Conservation (phyloP, 1,140 invertebrate species). For the Nixonia krombeini region DNA sequence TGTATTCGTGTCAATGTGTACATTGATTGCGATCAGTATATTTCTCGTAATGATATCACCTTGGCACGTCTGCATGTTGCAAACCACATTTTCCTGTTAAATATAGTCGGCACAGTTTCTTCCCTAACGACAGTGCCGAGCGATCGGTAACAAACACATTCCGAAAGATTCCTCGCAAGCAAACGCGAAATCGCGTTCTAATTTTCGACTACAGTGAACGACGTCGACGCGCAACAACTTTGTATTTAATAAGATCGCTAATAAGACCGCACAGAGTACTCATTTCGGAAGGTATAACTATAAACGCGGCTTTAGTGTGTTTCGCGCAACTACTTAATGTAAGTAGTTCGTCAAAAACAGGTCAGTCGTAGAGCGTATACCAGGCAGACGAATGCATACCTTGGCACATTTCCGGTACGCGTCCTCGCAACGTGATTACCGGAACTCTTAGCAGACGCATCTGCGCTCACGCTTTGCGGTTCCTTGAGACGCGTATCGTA, state of each 20-base stretch:
- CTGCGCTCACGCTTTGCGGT: constrained; percentile 4
- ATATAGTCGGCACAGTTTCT: too few relatives aligned
- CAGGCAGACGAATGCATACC: constrained; percentile 13
- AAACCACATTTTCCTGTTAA: too few relatives aligned
- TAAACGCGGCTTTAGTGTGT: neutral
- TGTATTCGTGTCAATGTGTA: too few relatives aligned
- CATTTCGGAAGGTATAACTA: neutral
- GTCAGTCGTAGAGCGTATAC: constrained; percentile 9
- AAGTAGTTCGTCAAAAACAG: constrained; percentile 16
- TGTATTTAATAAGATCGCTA: neutral
- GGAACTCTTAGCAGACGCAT: constrained; percentile 3
- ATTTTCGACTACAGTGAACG: neutral
- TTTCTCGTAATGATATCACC: too few relatives aligned
- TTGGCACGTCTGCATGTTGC: too few relatives aligned
- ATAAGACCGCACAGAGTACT: neutral
- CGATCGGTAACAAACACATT: too few relatives aligned
- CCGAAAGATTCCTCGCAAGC: too few relatives aligned
- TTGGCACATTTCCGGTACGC: constrained; percentile 8
- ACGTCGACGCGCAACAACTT: neutral
- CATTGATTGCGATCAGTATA: too few relatives aligned
- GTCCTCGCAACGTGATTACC: constrained; percentile 14
- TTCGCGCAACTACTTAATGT: neutral
- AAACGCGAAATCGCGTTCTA: too few relatives aligned
- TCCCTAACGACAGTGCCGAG: too few relatives aligned
- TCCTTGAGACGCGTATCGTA: neutral